phyloP scores from a whole-genome alignment of 2,797 vertebrate species.

The Smutsia gigantea region DNA sequence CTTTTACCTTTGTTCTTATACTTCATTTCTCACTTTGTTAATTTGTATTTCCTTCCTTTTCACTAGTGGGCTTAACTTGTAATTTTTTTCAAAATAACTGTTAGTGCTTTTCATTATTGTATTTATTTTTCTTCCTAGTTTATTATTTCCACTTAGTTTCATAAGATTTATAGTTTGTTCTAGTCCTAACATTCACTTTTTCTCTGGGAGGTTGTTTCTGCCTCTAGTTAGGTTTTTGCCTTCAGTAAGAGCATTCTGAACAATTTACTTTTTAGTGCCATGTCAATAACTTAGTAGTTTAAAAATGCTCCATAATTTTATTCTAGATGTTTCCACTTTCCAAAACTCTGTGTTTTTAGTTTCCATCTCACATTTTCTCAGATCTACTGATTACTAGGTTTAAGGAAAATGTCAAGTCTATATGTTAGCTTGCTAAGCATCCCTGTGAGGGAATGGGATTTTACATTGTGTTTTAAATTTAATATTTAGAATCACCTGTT shows the following conservation, averaged over 20 bases:
- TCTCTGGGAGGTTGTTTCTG: neutral
- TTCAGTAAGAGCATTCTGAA: neutral
- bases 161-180: neutral
- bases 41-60: neutral
- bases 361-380: conserved; percentile 29
- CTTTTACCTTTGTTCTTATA: neutral
- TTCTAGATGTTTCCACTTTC: neutral
- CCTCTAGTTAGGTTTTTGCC: neutral
- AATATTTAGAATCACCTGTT: neutral
- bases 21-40: neutral
- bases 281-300: neutral
- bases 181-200: neutral
- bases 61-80: neutral
- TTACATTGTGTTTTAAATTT: neutral
- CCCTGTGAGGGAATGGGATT: neutral
- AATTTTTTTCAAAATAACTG: neutral
- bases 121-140: neutral
- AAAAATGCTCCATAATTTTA: conserved; percentile 8
- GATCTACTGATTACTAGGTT: neutral
- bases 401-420: neutral
- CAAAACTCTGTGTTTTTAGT: neutral
- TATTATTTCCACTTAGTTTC: neutral
- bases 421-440: neutral
- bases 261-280: neutral
- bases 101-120: neutral